Conservation (phyloP, 2,797 vertebrate species). For the Balearica regulorum region DNA sequence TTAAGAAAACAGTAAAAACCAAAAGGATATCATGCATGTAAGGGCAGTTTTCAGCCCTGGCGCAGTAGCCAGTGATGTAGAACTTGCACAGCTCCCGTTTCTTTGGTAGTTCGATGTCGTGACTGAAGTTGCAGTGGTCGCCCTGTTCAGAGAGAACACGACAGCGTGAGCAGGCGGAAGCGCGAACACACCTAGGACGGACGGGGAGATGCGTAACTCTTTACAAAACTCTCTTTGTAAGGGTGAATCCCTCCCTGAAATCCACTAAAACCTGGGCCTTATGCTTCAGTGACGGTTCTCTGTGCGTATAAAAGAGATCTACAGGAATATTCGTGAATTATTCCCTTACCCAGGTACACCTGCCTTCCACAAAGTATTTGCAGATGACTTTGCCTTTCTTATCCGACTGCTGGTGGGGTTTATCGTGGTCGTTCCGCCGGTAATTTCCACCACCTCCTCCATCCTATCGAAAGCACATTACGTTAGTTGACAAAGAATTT, state of each 20-base stretch:
- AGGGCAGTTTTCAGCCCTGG: constrained; percentile 91
- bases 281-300: accelerated
- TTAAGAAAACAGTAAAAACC: accelerated
- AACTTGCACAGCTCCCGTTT: constrained; percentile 98
- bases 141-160: constrained; percentile 74
- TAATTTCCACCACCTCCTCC: constrained; percentile 76
- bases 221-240: not conserved
- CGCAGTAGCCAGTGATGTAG: constrained; percentile 95
- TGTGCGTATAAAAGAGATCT: accelerated
- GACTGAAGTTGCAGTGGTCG: constrained; percentile 97
- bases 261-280: accelerated
- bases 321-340: accelerated
- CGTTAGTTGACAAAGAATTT: not conserved
- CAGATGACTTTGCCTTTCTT: constrained; percentile 97
- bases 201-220: accelerated
- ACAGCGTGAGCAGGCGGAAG: accelerated
- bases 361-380: constrained; percentile 96
- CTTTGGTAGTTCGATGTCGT: constrained; percentile 93
- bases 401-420: constrained; percentile 83
- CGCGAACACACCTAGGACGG: accelerated
- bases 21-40: constrained; percentile 99
- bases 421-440: constrained; percentile 86
- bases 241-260: accelerated
- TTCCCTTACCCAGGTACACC: constrained; percentile 90
- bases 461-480: constrained; percentile 56